Evolutionary conservation across 2,113 vertebrate species (phyloP).

Genomic region (Etia nguti): DNA sequence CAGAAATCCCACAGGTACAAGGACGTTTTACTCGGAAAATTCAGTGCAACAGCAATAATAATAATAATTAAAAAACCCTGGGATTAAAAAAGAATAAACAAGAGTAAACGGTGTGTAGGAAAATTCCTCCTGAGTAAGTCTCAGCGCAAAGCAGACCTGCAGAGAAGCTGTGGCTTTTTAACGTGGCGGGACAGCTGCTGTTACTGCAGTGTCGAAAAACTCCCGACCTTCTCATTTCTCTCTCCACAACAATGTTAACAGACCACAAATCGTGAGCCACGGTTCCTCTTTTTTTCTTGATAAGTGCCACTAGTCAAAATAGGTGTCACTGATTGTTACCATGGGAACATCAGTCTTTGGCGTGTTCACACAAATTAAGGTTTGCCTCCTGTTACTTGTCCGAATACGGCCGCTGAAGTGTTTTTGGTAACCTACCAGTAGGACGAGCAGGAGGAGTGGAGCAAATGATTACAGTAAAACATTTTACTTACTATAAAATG

Average conservation of each 20-base stretch:
- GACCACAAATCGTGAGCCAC: neutral
- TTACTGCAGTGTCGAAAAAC: neutral
- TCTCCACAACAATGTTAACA: neutral
- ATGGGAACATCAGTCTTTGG: neutral
- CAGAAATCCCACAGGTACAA: neutral
- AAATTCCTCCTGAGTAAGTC: neutral
- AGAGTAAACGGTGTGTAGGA: neutral
- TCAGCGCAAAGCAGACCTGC: neutral
- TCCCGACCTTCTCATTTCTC: neutral
- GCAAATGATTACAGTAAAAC: neutral
- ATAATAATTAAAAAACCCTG: neutral
- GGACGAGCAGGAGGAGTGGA: neutral
- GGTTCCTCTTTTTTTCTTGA: neutral
- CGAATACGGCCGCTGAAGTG: accelerated
- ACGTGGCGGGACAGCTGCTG: neutral
- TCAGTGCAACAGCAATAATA: neutral
- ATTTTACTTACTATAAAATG: neutral
- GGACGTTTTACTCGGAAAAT: neutral
- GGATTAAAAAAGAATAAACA: neutral
- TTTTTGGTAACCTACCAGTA: neutral
- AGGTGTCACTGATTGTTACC: neutral
- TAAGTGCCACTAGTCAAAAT: neutral
- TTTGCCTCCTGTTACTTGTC: neutral
- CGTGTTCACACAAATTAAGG: neutral
- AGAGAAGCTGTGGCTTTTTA: neutral